phyloP scores from a whole-genome alignment of 92 coral and sea anemone genomes.

The Actinernus sp. region DNA sequence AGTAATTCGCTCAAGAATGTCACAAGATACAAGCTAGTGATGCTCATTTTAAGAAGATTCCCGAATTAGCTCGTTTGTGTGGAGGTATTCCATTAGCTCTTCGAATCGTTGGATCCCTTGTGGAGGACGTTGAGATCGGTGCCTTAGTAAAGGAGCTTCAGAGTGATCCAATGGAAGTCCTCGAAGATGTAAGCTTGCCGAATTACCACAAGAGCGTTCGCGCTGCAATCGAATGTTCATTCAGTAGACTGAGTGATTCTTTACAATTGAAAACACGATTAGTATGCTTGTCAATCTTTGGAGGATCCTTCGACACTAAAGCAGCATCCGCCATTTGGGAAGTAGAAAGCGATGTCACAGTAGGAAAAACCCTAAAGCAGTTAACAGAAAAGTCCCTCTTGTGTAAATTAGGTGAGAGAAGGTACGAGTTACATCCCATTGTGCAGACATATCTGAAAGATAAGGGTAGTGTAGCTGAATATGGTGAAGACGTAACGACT shows the following conservation, averaged over 20 bases:
- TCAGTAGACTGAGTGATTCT: too few species aligned
- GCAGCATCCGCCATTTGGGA: too few species aligned
- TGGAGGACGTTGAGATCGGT: neutral
- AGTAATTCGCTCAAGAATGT: neutral
- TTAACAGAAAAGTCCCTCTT: conserved; percentile 2
- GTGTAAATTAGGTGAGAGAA: too few species aligned
- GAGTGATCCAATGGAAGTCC: too few species aligned
- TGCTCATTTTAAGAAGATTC: neutral
- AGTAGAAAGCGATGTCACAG: neutral
- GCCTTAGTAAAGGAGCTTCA: neutral
- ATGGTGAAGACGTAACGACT: neutral
- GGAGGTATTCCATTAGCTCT: conserved; percentile 8
- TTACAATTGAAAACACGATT: too few species aligned
- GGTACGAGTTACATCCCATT: too few species aligned
- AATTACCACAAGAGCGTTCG: too few species aligned
- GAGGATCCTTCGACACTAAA: too few species aligned
- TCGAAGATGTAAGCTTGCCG: too few species aligned
- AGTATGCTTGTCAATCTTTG: too few species aligned
- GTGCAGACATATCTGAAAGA: too few species aligned
- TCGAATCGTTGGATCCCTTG: neutral
- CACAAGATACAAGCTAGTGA: neutral
- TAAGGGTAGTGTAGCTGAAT: neutral
- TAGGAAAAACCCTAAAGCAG: neutral
- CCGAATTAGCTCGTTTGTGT: neutral
- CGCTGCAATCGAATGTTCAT: too few species aligned